Percentiles rank a stretch among this genome's conserved stretches.
phyloP scores from a whole-genome alignment of 1,140 invertebrate genomes.

The Eriocheir sinensis region DNA sequence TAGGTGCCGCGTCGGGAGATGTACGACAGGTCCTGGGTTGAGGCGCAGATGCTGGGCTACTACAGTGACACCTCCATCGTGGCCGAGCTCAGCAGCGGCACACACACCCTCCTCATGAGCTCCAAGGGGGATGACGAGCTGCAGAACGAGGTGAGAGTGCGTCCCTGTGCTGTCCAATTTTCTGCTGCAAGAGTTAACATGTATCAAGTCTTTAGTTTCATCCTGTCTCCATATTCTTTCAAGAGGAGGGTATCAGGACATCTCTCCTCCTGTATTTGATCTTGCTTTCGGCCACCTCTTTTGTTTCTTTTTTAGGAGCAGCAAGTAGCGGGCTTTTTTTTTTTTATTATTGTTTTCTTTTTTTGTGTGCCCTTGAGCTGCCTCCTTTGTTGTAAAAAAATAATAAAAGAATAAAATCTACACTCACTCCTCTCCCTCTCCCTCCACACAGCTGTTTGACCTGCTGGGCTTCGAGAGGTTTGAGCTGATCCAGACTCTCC shows the following conservation, averaged over 20 bases:
- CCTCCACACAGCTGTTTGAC: slow-evolving; percentile 88
- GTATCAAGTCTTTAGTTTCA: too few species aligned
- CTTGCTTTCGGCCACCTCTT: not conserved
- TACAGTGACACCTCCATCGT: slow-evolving; percentile 76
- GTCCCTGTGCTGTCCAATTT: slow-evolving; percentile 29
- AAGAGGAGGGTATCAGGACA: too few species aligned
- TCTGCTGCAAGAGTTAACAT: too few species aligned
- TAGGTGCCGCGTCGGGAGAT: slow-evolving; percentile 32
- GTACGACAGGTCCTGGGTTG: slow-evolving; percentile 77
- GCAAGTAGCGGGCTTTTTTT: too few species aligned
- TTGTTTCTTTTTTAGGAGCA: not conserved
- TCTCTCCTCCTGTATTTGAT: too few species aligned
- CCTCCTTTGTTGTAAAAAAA: too few species aligned
- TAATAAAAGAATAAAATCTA: too few species aligned
- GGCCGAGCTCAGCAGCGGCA: slow-evolving; percentile 76
- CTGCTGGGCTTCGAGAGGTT: slow-evolving; percentile 93
- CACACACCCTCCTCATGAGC: slow-evolving; percentile 80
- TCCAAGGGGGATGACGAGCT: slow-evolving; percentile 86
- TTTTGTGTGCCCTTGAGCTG: not conserved
- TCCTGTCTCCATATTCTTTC: too few species aligned
- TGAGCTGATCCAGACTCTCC: slow-evolving; percentile 90
- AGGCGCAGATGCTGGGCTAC: slow-evolving; percentile 75
- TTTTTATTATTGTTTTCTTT: not conserved
- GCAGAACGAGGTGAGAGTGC: slow-evolving; percentile 87
- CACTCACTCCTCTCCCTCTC: too few species aligned